These are phyloP conservation scores for Limonius californicus DNA, from an alignment of 1,140 invertebrate species.

Conservation along the genomic window DNA sequence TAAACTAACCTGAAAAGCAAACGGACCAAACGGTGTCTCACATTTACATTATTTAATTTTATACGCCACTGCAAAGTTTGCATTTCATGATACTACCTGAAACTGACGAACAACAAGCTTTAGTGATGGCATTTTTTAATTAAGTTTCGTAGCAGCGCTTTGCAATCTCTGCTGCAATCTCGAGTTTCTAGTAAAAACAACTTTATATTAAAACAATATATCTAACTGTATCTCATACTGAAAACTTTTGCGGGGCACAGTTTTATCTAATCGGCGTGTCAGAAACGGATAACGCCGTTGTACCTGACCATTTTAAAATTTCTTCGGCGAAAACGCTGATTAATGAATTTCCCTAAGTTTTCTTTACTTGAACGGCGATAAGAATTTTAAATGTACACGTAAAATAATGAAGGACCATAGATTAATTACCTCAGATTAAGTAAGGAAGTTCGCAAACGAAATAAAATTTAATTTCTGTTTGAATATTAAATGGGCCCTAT, in stretches of 20 bases:
- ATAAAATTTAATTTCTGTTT: too few relatives aligned
- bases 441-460: too few relatives aligned
- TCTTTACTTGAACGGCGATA: too few relatives aligned
- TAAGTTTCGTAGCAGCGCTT: not conserved
- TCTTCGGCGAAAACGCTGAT: not conserved
- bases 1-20: too few relatives aligned
- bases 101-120: not conserved
- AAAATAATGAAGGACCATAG: too few relatives aligned
- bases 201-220: slow-evolving; percentile 14
- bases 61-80: too few relatives aligned
- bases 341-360: not conserved
- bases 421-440: too few relatives aligned
- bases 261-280: not conserved
- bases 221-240: not conserved
- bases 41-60: too few relatives aligned
- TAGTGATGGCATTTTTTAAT: slow-evolving; percentile 3
- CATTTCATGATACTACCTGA: too few relatives aligned
- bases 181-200: slow-evolving; percentile 8
- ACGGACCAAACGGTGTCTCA: too few relatives aligned
- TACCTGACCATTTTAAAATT: not conserved
- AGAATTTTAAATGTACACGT: too few relatives aligned
- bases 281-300: not conserved
- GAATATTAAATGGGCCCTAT: too few relatives aligned
- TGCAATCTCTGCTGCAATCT: slow-evolving; percentile 5
- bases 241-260: not conserved